phyloP scores from a whole-genome alignment of 1,140 invertebrate species.

The Chelonus insularis region DNA sequence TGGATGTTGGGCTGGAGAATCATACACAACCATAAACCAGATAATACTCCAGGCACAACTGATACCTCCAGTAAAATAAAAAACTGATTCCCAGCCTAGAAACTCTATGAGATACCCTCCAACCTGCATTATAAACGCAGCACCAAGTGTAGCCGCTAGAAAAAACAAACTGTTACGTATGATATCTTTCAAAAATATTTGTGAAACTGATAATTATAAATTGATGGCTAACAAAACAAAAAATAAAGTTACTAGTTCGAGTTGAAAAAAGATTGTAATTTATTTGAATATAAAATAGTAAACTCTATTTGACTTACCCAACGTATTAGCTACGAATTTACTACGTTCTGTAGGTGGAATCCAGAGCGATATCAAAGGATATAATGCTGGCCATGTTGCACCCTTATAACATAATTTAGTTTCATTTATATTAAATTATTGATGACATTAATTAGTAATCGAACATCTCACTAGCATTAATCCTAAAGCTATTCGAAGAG shows the following conservation, averaged over 20 bases:
- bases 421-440: too few relatives aligned
- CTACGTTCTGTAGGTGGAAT: slow-evolving; percentile 87
- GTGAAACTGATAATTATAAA: too few relatives aligned
- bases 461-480: slow-evolving; percentile 76
- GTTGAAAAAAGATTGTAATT: too few relatives aligned
- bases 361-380: slow-evolving; percentile 88
- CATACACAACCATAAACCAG: slow-evolving; percentile 85
- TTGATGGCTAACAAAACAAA: too few relatives aligned
- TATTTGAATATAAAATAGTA: too few relatives aligned
- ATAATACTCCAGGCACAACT: slow-evolving; percentile 80
- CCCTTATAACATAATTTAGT: slow-evolving; percentile 61
- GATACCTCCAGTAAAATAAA: slow-evolving; percentile 79
- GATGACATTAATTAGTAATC: too few relatives aligned
- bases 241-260: too few relatives aligned
- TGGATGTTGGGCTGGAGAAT: slow-evolving; percentile 84
- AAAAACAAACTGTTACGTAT: too few relatives aligned
- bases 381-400: slow-evolving; percentile 89
- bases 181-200: too few relatives aligned
- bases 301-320: slow-evolving; percentile 65
- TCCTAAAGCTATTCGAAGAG: slow-evolving; percentile 69
- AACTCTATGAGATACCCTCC: slow-evolving; percentile 77
- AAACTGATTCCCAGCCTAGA: slow-evolving; percentile 83
- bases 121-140: slow-evolving; percentile 80
- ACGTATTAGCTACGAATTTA: slow-evolving; percentile 85
- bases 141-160: slow-evolving; percentile 78